Percentiles rank a stretch among this genome's conserved stretches.
Conservation (phyloP, 2,797 vertebrate genomes). For the Catamblyrhynchus diadema region DNA sequence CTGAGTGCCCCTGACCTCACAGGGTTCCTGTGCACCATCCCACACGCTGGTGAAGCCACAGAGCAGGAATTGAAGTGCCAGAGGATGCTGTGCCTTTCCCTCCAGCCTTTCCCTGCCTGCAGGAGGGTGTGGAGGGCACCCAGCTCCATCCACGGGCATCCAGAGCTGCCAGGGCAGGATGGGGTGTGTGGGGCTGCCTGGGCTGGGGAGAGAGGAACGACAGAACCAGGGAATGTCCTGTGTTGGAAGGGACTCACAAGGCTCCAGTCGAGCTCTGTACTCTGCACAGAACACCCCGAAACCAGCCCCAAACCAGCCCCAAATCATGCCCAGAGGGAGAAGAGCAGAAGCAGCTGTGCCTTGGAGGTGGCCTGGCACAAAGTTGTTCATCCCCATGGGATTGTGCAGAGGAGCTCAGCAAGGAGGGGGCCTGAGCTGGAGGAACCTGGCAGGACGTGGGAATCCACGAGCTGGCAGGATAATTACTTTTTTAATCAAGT, state of each 20-base stretch:
- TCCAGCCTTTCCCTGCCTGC: not conserved
- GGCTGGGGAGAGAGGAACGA: not conserved
- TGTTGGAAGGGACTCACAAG: fast-evolving
- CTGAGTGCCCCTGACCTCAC: fast-evolving
- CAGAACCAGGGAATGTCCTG: not conserved
- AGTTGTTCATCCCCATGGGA: not conserved
- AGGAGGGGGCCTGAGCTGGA: not conserved
- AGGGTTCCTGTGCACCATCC: fast-evolving
- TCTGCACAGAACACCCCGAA: not conserved
- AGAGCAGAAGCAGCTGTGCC: not conserved
- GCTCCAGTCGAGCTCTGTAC: not conserved
- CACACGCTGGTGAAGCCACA: not conserved
- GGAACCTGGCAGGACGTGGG: not conserved
- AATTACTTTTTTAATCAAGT: conserved; percentile 72
- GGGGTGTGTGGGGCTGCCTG: not conserved
- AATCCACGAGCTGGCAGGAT: not conserved
- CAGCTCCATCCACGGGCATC: not conserved
- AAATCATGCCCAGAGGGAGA: not conserved
- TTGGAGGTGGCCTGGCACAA: not conserved
- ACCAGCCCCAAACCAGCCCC: not conserved
- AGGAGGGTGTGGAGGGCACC: no score
- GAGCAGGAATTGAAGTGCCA: not conserved
- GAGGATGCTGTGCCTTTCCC: not conserved
- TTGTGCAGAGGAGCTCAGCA: not conserved
- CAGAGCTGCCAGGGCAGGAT: not conserved